These are phyloP conservation scores for Drosophila barbarae DNA, from an alignment of 2,888 invertebrate genomes.

Conservation along the genomic window DNA sequence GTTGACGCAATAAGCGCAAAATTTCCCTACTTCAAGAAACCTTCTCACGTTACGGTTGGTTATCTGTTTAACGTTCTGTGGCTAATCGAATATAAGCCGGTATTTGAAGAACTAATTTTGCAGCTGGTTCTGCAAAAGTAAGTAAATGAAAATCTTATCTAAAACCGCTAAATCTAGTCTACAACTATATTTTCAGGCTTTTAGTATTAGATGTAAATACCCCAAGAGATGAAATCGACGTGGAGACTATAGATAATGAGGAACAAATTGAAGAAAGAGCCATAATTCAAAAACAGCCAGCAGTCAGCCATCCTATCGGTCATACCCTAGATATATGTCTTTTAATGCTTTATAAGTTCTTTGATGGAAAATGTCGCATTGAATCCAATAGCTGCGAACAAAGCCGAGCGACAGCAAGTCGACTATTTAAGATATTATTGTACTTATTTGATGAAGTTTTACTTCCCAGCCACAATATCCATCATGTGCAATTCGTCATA, in stretches of 20 bases:
- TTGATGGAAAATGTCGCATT: slow-evolving; percentile 77
- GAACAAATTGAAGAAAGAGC: slow-evolving; percentile 62
- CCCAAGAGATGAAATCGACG: slow-evolving; percentile 83
- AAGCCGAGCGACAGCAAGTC: slow-evolving; percentile 81
- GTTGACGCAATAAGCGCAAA: slow-evolving; percentile 83
- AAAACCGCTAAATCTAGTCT: no score
- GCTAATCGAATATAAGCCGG: slow-evolving; percentile 87
- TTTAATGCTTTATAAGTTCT: slow-evolving; percentile 85
- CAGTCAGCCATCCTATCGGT: slow-evolving; percentile 82
- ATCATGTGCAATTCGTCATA: slow-evolving; percentile 88
- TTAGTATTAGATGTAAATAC: slow-evolving; percentile 87
- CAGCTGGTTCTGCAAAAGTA: slow-evolving; percentile 84
- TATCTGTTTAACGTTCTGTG: slow-evolving; percentile 89
- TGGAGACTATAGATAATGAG: slow-evolving; percentile 80
- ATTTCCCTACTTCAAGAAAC: slow-evolving; percentile 89
- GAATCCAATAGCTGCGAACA: slow-evolving; percentile 36
- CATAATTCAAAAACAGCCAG: slow-evolving; percentile 64
- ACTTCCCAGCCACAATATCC: slow-evolving; percentile 90
- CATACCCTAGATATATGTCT: slow-evolving; percentile 89
- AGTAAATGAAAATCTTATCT: slow-evolving; percentile 61
- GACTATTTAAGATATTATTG: slow-evolving; percentile 82
- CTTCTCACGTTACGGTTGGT: slow-evolving; percentile 85
- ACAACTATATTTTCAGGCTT: slow-evolving; percentile 81
- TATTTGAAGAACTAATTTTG: slow-evolving; percentile 85
- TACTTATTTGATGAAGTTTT: slow-evolving; percentile 89